Percentiles rank a stretch among this genome's conserved stretches.
Evolutionary conservation across 2,888 invertebrate genomes (phyloP).

Genomic region (Electrophaes corylata): DNA sequence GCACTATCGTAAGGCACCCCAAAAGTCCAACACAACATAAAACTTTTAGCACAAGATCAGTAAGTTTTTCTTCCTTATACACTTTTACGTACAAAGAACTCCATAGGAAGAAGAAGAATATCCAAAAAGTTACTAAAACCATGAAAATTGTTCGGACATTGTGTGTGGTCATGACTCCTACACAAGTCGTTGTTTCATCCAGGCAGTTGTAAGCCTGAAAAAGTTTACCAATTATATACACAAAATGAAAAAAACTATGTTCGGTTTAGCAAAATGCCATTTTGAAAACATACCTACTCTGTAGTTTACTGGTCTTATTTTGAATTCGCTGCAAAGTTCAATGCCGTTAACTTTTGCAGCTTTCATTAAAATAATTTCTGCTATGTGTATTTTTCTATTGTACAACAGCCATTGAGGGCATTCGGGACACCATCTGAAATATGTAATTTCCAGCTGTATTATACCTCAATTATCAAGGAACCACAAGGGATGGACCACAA

Average conservation of each 20-base stretch:
- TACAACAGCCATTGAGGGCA: constrained; percentile 76
- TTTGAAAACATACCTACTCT: constrained; percentile 66
- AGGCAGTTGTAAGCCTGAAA: constrained; percentile 72
- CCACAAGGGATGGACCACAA: no score
- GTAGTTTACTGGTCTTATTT: constrained; percentile 75
- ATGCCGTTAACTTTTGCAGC: constrained; percentile 66
- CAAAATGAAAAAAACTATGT: background rate
- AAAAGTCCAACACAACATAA: constrained; percentile 51
- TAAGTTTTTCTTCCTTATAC: constrained; percentile 44
- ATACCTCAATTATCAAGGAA: no score
- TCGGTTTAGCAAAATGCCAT: constrained; percentile 2
- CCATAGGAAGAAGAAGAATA: constrained; percentile 61
- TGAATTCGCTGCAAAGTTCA: constrained; percentile 66
- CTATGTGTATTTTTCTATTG: constrained; percentile 61
- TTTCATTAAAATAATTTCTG: constrained; percentile 62
- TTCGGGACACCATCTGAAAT: constrained; percentile 69
- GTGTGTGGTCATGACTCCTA: constrained; percentile 58
- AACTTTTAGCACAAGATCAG: constrained; percentile 50
- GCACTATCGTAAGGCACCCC: constrained; percentile 53
- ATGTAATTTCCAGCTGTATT: no score
- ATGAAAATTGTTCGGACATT: constrained; percentile 60
- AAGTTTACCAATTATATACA: background rate
- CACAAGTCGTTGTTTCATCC: constrained; percentile 66
- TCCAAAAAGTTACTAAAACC: constrained; percentile 57
- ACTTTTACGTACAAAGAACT: constrained; percentile 62